Evolutionary conservation across 2,888 invertebrate species (phyloP), one percentile per base, ranked within the genome.

Genomic region (Pomacea canaliculata): DNA sequence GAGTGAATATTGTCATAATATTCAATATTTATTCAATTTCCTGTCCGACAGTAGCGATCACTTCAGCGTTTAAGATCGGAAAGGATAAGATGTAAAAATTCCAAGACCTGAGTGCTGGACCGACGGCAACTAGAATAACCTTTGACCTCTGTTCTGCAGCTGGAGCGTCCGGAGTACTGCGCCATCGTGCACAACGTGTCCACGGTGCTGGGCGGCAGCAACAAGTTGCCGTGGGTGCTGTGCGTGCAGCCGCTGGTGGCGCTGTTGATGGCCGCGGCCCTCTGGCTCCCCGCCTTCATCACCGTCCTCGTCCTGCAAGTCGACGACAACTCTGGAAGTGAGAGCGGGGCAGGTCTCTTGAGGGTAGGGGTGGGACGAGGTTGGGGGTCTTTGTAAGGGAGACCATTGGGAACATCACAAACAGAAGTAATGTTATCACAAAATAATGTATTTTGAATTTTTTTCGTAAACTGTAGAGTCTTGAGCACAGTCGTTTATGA

Each of bases 101-200:
- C 37, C 4, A 5, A 37, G 37, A 37, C 37, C 37, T 37, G 37
- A 37, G 5, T 37, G 5, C 37, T 5, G 3, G 1, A 37, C 37
- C 1, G 37, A 3, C 37, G 37, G 3, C 37, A 1, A 37, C 51
- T 7, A 56, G 51, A 56, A 10, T 56, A 16, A 56, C 51, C 51
- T 16, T 56, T 56, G 51, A 4, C 51, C 16, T 56, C 4, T 56
- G 51, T 56, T 16, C 51, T 76, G 10, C 81, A 86, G 86, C 77
- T 86, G 77, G 83, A 81, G 59, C 82, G 83, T 62, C 80, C 82
- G 12, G 84, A 85, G 63, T 86, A 81, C 63, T 79, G 80, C 63
- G 84, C 85, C 63, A 81, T 87, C 19, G 77, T 87, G 48, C 77
- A 82, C 67, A 80, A 79, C 62, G 81, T 86, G 13, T 74, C 78